Conservation (phyloP, 2,888 invertebrate species). For the Acrobeloides nanus region DNA sequence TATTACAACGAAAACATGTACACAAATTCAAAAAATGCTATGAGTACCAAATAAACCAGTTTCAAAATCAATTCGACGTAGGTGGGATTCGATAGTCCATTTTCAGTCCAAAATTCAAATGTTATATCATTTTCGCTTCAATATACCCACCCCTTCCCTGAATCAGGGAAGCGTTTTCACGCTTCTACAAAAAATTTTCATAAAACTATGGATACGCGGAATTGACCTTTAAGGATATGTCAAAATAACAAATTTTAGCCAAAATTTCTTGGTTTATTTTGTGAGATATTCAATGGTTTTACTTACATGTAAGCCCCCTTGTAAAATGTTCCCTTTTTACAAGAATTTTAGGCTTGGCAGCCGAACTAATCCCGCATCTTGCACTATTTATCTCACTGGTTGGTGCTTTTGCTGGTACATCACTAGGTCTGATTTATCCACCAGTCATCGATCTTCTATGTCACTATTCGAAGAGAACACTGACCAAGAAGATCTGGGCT, state of each 20-base stretch:
- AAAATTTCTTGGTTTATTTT: conserved; percentile 47
- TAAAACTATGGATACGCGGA: too few relatives aligned
- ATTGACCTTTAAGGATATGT: too few relatives aligned
- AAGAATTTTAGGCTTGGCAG: conserved; percentile 64
- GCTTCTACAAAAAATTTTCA: too few relatives aligned
- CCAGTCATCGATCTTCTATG: conserved; percentile 72
- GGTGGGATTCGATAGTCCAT: too few relatives aligned
- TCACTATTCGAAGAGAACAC: conserved; percentile 31
- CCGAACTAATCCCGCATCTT: conserved; percentile 74
- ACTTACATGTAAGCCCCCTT: conserved; percentile 31
- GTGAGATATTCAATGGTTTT: conserved; percentile 59
- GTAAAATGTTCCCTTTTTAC: conserved; percentile 10
- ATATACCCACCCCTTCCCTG: too few relatives aligned
- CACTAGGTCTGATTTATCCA: conserved; percentile 77
- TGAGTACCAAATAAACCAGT: too few relatives aligned
- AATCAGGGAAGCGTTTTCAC: too few relatives aligned
- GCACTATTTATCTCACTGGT: conserved; percentile 79
- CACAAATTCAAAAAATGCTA: too few relatives aligned
- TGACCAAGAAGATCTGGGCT: conserved; percentile 29
- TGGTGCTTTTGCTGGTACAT: conserved; percentile 79
- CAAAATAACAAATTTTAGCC: conserved; percentile 19
- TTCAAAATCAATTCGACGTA: too few relatives aligned
- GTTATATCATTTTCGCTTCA: too few relatives aligned
- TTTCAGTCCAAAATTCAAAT: too few relatives aligned
- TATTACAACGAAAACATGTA: too few relatives aligned